These are phyloP conservation scores for Novumbra hubbsi DNA, from an alignment of 2,797 vertebrate genomes.

Conservation along the genomic window DNA sequence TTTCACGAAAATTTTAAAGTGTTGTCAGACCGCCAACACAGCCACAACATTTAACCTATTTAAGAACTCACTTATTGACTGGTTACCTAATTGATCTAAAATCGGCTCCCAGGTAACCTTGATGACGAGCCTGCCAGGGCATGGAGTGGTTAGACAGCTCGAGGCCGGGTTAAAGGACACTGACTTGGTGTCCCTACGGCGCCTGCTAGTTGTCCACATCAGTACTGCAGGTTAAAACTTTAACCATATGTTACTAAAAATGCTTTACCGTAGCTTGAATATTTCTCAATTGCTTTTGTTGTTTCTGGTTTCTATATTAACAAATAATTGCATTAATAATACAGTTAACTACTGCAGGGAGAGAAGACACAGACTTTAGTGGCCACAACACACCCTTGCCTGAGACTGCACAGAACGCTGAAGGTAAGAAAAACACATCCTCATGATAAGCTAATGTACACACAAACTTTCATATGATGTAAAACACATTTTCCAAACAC, in stretches of 20 bases:
- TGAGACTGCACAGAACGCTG: slow-evolving; percentile 53
- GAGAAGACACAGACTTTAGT: slow-evolving; percentile 34
- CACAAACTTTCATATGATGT: background rate
- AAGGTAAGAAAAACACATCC: slow-evolving; percentile 64
- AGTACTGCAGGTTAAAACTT: slow-evolving; percentile 34
- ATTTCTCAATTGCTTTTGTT: background rate
- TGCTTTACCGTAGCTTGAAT: background rate
- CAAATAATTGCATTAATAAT: background rate
- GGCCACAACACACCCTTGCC: slow-evolving; percentile 44
- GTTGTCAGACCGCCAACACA: too few species aligned
- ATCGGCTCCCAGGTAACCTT: slow-evolving; percentile 80
- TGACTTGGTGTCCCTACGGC: slow-evolving; percentile 77
- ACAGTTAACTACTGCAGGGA: slow-evolving; percentile 31
- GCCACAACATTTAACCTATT: too few species aligned
- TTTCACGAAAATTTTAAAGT: too few species aligned
- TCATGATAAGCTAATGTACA: background rate
- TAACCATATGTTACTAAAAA: background rate
- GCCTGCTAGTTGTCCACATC: slow-evolving; percentile 82
- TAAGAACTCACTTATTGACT: background rate
- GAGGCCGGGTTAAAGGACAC: slow-evolving; percentile 78
- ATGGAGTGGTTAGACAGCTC: slow-evolving; percentile 72
- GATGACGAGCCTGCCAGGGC: slow-evolving; percentile 80
- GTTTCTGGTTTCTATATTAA: background rate
- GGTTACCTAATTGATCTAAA: background rate
- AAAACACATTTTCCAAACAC: background rate